These are phyloP conservation scores for Zaprionus nigranus DNA, from an alignment of 1,140 invertebrate genomes.

Conservation along the genomic window DNA sequence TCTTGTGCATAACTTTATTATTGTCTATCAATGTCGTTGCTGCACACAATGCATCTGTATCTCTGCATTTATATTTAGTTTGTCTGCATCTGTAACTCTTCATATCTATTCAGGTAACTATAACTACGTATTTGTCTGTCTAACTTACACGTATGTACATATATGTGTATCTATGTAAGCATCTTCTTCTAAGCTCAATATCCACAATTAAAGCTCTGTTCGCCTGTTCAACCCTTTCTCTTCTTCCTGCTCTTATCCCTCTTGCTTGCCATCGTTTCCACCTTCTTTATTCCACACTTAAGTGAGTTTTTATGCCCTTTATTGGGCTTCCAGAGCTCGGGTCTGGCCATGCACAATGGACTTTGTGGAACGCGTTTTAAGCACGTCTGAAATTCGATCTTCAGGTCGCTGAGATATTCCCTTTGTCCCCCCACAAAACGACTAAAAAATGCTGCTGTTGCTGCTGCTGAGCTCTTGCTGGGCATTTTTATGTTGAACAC, in stretches of 20 bases:
- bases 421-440: not conserved
- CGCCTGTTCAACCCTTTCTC: not conserved
- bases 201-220: not conserved
- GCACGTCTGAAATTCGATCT: slow-evolving; percentile 40
- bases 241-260: not conserved
- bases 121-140: too few relatives aligned
- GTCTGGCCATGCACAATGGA: slow-evolving; percentile 19
- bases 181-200: not conserved
- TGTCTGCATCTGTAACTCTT: not conserved
- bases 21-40: too few relatives aligned
- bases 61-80: too few relatives aligned
- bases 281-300: slow-evolving; percentile 3
- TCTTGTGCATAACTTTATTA: too few relatives aligned
- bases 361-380: slow-evolving; percentile 22
- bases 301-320: not conserved
- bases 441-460: not conserved
- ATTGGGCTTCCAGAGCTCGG: not conserved
- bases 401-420: slow-evolving; percentile 1
- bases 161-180: not conserved
- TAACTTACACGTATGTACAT: not conserved
- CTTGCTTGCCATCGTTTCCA: not conserved
- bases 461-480: not conserved
- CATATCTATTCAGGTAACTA: too few relatives aligned
- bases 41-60: too few relatives aligned
- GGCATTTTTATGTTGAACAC: too few relatives aligned